A percentile compares a stretch with the other conserved stretches of the same genome.
Conservation (phyloP, 2,888 invertebrate genomes). For the Clostera curtula region DNA sequence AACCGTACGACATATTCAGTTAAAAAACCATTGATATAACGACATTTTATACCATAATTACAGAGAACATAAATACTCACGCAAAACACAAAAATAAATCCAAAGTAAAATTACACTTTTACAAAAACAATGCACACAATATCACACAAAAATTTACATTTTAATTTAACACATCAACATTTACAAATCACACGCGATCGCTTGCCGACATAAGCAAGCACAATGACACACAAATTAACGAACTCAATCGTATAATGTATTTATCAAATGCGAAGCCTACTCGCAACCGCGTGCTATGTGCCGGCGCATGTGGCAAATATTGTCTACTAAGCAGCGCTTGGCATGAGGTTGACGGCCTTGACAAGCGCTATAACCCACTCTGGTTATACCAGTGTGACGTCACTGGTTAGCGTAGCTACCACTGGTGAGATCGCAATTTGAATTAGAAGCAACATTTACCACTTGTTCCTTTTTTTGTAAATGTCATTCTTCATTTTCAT, state of each 20-base stretch:
- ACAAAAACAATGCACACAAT: too few species aligned
- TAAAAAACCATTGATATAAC: too few species aligned
- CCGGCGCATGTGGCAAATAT: slow-evolving; percentile 60
- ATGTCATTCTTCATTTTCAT: too few species aligned
- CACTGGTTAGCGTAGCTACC: slow-evolving; percentile 16
- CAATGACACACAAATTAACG: slow-evolving; percentile 20
- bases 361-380: slow-evolving; percentile 31
- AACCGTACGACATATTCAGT: too few species aligned
- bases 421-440: not conserved
- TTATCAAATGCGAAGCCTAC: slow-evolving; percentile 16
- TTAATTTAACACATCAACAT: slow-evolving; percentile 10
- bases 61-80: too few species aligned
- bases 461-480: slow-evolving; percentile 5
- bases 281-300: slow-evolving; percentile 26
- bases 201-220: slow-evolving; percentile 10
- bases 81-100: too few species aligned
- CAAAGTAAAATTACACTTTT: too few species aligned
- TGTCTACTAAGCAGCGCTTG: slow-evolving; percentile 34
- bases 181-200: slow-evolving; percentile 15
- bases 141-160: slow-evolving; percentile 2
- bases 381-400: slow-evolving; percentile 33
- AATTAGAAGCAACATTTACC: too few species aligned
- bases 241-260: slow-evolving; percentile 15
- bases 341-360: slow-evolving; percentile 52
- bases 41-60: too few species aligned